Percentiles rank a stretch among this genome's conserved stretches.
phyloP scores from a whole-genome alignment of 1,140 invertebrate species.

The Acromyrmex echinatior region DNA sequence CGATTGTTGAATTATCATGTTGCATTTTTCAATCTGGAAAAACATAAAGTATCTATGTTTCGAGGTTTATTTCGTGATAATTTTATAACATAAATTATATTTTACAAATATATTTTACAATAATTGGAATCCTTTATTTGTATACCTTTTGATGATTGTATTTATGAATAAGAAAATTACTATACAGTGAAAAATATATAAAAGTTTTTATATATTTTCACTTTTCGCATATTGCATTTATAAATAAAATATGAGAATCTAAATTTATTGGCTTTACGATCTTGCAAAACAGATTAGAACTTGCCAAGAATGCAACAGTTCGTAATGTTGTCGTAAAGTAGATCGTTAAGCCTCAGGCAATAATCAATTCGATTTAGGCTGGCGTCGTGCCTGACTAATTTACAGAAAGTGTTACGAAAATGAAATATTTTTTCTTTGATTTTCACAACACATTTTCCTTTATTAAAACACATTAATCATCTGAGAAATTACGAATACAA shows the following conservation, averaged over 20 bases:
- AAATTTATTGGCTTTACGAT: not conserved
- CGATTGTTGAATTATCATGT: not conserved
- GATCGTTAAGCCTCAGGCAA: not conserved
- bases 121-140: not conserved
- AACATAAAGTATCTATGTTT: not conserved
- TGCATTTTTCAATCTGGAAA: not conserved
- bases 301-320: conserved; percentile 13
- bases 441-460: not conserved
- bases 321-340: conserved; percentile 12
- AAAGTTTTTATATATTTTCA: conserved; percentile 13
- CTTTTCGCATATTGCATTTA: not conserved
- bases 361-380: not conserved
- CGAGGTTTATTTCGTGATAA: not conserved
- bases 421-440: not conserved
- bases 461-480: not conserved
- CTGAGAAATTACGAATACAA: not conserved
- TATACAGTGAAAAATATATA: not conserved
- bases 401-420: not conserved
- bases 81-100: not conserved
- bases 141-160: not conserved
- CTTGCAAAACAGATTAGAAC: not conserved
- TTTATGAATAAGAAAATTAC: not conserved
- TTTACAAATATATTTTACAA: not conserved
- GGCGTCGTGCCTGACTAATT: conserved; percentile 11
- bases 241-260: not conserved